phyloP scores from a whole-genome alignment of 1,140 invertebrate species.

The Polypedilum vanderplanki region DNA sequence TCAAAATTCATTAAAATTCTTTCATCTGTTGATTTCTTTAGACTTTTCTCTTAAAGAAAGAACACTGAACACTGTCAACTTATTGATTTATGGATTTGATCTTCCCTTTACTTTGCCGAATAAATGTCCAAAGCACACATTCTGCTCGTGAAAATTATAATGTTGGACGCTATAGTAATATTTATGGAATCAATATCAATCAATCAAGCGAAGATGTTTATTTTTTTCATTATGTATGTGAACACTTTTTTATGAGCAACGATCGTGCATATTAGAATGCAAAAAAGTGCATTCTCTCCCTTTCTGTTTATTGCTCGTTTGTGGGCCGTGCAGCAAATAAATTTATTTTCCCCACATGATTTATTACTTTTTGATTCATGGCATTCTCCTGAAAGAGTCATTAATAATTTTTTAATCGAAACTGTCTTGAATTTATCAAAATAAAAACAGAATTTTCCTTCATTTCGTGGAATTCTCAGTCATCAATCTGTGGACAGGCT shows the following conservation, averaged over 20 bases:
- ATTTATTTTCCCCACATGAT: constrained; percentile 1
- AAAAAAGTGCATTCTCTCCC: background rate
- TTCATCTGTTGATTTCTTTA: no score
- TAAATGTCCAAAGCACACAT: background rate
- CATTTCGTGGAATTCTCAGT: background rate
- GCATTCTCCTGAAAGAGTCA: constrained; percentile 11
- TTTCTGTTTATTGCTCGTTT: background rate
- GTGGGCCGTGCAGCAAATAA: background rate
- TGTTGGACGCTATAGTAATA: background rate
- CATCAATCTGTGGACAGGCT: no score
- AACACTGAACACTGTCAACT: no score
- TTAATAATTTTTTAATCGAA: constrained; percentile 15
- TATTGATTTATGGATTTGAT: no score
- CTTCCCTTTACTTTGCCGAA: background rate
- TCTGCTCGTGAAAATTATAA: background rate
- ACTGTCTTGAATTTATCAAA: constrained; percentile 15
- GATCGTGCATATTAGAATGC: background rate
- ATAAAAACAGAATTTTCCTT: background rate
- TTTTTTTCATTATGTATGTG: background rate
- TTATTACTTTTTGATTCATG: constrained; percentile 10
- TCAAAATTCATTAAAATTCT: no score
- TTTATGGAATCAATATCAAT: constrained; percentile 27
- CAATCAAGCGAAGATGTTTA: constrained; percentile 9
- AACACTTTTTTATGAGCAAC: background rate
- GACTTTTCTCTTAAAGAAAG: no score